Percentiles rank a stretch among this genome's conserved stretches.
Evolutionary conservation across 2,797 vertebrate genomes (phyloP).

Genomic region (Amphiprion clarkii): DNA sequence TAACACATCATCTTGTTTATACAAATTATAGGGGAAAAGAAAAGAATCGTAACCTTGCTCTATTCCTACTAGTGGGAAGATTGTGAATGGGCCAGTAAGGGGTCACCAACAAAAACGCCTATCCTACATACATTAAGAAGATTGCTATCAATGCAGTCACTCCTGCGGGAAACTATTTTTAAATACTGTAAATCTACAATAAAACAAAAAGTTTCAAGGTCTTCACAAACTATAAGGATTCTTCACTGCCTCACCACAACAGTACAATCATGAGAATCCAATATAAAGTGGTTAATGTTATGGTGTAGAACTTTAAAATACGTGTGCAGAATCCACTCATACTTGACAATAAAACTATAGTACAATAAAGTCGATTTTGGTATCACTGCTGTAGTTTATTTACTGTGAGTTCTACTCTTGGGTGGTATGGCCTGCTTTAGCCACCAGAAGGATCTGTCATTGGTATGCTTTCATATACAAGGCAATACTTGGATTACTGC

Average conservation of each 20-base stretch:
- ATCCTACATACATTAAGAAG: neutral
- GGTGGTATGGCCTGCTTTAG: no score
- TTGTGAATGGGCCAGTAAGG: constrained; percentile 25
- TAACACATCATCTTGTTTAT: constrained; percentile 24
- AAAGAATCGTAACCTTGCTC: neutral
- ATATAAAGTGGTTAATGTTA: neutral
- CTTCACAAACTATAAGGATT: neutral
- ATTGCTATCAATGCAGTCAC: neutral
- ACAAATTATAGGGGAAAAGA: neutral
- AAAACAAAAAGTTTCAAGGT: neutral
- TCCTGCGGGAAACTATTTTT: neutral
- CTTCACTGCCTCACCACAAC: neutral
- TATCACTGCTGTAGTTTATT: no score
- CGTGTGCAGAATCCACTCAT: neutral
- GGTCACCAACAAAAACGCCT: constrained; percentile 7
- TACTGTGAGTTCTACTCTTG: no score
- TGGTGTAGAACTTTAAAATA: neutral
- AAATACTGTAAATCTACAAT: neutral
- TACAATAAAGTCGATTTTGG: no score
- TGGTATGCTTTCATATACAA: no score
- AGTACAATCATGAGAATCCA: neutral
- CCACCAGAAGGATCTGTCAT: no score
- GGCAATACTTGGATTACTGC: no score
- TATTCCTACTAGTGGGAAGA: constrained; percentile 1
- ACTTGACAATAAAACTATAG: neutral